A percentile compares a stretch with the other conserved stretches of the same genome.
Conservation (phyloP, 2,888 invertebrate species). For the Platycheirus albimanus region DNA sequence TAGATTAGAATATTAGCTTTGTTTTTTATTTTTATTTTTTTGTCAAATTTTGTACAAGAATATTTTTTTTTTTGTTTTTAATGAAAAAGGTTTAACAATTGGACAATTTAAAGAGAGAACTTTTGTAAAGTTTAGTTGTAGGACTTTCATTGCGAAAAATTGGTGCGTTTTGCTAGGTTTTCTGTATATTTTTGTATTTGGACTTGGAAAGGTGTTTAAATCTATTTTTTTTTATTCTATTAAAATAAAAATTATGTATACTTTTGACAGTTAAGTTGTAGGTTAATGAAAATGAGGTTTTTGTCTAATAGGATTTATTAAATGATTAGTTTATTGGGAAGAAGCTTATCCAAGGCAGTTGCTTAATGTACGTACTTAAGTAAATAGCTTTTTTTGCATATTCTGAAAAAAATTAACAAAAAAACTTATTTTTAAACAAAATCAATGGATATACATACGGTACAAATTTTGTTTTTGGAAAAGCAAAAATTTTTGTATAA, state of each 20-base stretch:
- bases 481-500: too few relatives aligned
- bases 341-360: slow-evolving; percentile 59
- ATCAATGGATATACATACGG: too few relatives aligned
- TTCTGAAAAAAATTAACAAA: too few relatives aligned
- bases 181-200: not conserved
- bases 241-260: not conserved
- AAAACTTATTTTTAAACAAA: too few relatives aligned
- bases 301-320: too few relatives aligned
- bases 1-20: slow-evolving; percentile 35
- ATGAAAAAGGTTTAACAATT: slow-evolving; percentile 25
- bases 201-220: not conserved
- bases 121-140: slow-evolving; percentile 31
- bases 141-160: slow-evolving; percentile 51
- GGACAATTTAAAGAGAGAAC: slow-evolving; percentile 36
- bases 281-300: too few relatives aligned
- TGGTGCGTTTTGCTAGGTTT: slow-evolving; percentile 53
- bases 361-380: slow-evolving; percentile 44
- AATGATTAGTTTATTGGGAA: slow-evolving; percentile 10
- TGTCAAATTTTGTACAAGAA: slow-evolving; percentile 46
- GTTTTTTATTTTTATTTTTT: slow-evolving; percentile 1
- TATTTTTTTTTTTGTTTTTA: slow-evolving; percentile 7
- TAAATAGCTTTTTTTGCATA: slow-evolving; percentile 17
- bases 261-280: not conserved
- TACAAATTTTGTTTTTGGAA: too few relatives aligned
- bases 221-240: not conserved